Conservation (phyloP, 2,113 vertebrate species). For the Myxocyprinus asiaticus region DNA sequence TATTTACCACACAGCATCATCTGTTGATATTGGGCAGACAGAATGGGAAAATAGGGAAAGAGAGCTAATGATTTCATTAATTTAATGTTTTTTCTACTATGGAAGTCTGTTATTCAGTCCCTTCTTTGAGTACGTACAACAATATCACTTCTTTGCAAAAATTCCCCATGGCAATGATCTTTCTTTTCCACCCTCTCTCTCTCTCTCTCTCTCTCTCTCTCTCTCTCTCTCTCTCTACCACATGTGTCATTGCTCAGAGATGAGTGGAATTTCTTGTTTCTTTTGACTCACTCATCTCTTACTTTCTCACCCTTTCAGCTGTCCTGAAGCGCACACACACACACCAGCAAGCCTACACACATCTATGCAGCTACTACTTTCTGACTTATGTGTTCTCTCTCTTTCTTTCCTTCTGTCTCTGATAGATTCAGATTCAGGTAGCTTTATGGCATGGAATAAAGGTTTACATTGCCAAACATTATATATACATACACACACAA, state of each 20-base stretch:
- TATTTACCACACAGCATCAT: not conserved
- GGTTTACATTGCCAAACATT: no score
- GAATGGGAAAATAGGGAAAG: slow-evolving; percentile 1
- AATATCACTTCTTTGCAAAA: slow-evolving; percentile 19
- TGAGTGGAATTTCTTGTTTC: slow-evolving; percentile 76
- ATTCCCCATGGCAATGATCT: not conserved
- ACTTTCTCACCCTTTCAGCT: slow-evolving; percentile 46
- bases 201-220: not conserved
- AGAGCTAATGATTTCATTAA: slow-evolving; percentile 28
- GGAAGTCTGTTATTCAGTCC: slow-evolving; percentile 1
- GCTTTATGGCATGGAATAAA: no score
- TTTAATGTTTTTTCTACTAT: slow-evolving; percentile 9
- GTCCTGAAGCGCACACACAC: not conserved
- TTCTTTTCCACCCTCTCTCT: slow-evolving; percentile 26
- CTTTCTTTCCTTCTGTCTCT: not conserved
- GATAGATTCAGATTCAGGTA: no score
- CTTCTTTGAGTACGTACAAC: not conserved
- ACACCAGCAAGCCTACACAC: slow-evolving; percentile 20
- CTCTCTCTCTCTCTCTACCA: slow-evolving; percentile 5
- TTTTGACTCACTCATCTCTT: slow-evolving; percentile 50
- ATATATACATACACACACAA: no score
- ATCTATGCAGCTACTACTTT: slow-evolving; percentile 11
- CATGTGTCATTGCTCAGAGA: slow-evolving; percentile 68
- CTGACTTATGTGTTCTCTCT: not conserved
- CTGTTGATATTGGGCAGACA: slow-evolving; percentile 3